Evolutionary conservation across 2,888 invertebrate genomes (phyloP), one percentile per base, ranked within the genome.

Genomic region (Diabrotica balteata): DNA sequence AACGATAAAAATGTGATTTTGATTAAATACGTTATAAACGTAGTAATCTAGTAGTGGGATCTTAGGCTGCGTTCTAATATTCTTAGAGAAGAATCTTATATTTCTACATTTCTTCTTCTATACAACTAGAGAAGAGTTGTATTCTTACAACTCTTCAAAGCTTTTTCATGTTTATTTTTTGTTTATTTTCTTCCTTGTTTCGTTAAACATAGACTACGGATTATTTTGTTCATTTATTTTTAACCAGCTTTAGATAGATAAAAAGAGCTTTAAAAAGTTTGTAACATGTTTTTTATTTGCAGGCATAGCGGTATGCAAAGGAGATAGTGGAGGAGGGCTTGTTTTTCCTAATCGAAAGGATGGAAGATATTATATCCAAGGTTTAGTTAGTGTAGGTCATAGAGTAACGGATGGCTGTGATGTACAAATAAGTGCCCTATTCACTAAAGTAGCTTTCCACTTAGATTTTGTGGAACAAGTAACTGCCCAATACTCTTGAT

Each of bases 251-350:
- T 5, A 32, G 17, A 32, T 5, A 32, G 4, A 32, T 32, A 32
- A 32, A 32, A 32, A 32, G 4, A 32, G 32, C 32, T 32, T 32
- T 32, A 32, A 32, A 32, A 32, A 32, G 5, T 4, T 32, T 32
- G 4, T 32, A 32, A 32, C 32, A 32, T 32, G 9, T 54, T 49
- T 59, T 47, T 46, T 46, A 58, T 50, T 69, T 51, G 6, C 59
- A 73, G 73, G 84, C 64, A 81, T 82, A 11, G 77, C 84, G 2
- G 85, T 85, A 9, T 86, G 86, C 64, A 79, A 82, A 52, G 86
- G 86, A 5, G 86, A 86, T 70, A 86, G 86, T 71, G 86, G 86
- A 0, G 85, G 86, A 10, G 86, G 85, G 52, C 77, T 86, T n/a
- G 82, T 84, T 1, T 83, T 86, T 59, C 70, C 76, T 50, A 61